phyloP scores from a whole-genome alignment of 2,113 vertebrate genomes.

The Cathartes aura region DNA sequence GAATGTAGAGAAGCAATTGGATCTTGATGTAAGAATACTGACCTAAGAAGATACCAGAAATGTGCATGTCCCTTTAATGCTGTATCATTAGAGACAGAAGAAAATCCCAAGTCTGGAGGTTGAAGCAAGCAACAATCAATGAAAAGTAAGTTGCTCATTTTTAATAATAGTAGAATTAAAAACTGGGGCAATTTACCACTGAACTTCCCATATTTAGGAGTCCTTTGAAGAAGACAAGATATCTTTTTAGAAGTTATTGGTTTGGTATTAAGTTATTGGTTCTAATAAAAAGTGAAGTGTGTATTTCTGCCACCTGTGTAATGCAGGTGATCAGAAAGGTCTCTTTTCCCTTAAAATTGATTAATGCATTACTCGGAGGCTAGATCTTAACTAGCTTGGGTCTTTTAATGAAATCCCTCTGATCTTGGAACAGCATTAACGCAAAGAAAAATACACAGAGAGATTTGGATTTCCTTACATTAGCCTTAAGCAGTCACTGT shows the following conservation, averaged over 20 bases:
- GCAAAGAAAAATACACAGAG: background rate
- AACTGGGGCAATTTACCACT: background rate
- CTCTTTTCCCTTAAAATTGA: background rate
- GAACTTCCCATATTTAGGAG: background rate
- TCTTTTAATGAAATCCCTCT: conserved; percentile 23
- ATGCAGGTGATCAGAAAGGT: background rate
- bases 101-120: background rate
- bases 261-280: background rate
- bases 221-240: background rate
- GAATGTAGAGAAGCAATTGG: background rate
- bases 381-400: background rate
- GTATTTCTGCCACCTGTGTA: background rate
- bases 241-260: background rate
- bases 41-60: background rate
- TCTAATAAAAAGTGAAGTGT: background rate
- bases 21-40: background rate
- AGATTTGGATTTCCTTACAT: conserved; percentile 6
- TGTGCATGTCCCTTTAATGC: background rate
- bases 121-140: background rate
- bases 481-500: background rate
- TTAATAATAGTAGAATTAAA: background rate
- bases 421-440: background rate
- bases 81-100: background rate
- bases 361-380: background rate
- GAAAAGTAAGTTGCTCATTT: background rate